Conservation (phyloP, 2,113 vertebrate species). For the Polyodon spathula region DNA sequence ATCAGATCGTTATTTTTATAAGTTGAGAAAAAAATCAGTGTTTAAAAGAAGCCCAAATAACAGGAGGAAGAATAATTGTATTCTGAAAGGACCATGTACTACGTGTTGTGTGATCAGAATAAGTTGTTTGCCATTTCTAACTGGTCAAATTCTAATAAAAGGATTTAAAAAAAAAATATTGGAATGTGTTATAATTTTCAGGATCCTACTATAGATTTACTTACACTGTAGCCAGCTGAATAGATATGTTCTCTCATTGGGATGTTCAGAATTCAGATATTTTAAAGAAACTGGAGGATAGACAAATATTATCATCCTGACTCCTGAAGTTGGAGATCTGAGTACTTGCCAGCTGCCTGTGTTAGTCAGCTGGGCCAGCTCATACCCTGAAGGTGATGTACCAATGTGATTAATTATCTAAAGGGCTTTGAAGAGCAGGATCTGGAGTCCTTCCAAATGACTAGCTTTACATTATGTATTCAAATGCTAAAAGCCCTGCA, state of each 20-base stretch:
- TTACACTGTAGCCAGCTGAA: no score
- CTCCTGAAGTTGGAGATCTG: constrained; percentile 49
- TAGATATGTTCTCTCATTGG: not conserved
- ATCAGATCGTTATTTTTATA: no score
- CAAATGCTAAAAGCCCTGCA: constrained; percentile 38
- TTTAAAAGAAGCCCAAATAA: no score
- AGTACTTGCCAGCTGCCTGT: constrained; percentile 59
- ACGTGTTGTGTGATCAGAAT: no score
- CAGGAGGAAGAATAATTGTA: no score
- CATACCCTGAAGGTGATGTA: constrained; percentile 39
- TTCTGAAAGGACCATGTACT: no score
- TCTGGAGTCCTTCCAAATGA: constrained; percentile 58
- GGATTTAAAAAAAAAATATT: no score
- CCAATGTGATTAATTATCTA: constrained; percentile 40
- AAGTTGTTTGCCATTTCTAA: no score
- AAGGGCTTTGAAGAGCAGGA: constrained; percentile 52
- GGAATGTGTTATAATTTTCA: no score
- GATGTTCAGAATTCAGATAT: constrained; percentile 28
- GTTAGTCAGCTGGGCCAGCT: constrained; percentile 55
- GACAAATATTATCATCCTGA: constrained; percentile 66
- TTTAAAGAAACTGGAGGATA: constrained; percentile 62
- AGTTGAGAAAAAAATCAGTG: no score
- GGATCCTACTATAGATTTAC: no score
- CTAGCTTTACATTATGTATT: constrained; percentile 46
- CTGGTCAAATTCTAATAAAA: no score